Conservation (phyloP, 2,888 invertebrate species). For the Limenitis arthemis region DNA sequence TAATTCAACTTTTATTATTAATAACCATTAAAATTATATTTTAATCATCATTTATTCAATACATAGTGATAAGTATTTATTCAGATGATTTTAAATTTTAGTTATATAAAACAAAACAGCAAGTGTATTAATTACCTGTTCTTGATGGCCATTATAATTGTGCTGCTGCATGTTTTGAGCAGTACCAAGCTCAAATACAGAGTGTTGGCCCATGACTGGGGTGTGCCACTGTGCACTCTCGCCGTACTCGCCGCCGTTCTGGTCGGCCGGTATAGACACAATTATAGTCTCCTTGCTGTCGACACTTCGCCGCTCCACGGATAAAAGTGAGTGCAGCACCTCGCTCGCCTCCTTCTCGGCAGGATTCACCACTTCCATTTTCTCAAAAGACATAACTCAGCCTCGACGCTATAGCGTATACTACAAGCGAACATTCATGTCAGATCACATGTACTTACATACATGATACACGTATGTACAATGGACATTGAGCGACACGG, state of each 20-base stretch:
- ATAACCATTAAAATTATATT: background rate
- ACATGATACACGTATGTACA: constrained; percentile 65
- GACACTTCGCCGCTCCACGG: constrained; percentile 77
- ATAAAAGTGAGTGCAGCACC: constrained; percentile 76
- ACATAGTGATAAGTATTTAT: background rate
- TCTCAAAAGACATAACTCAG: constrained; percentile 61
- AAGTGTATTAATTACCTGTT: constrained; percentile 44
- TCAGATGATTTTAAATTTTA: background rate
- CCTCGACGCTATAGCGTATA: constrained; percentile 35
- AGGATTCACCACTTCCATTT: constrained; percentile 76
- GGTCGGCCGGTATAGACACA: constrained; percentile 59
- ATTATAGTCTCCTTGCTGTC: constrained; percentile 69
- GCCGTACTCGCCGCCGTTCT: constrained; percentile 63
- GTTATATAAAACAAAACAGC: background rate
- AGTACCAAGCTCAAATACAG: constrained; percentile 60
- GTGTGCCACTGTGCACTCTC: constrained; percentile 76
- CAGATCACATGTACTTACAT: constrained; percentile 63
- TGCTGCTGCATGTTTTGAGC: constrained; percentile 61
- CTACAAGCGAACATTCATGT: constrained; percentile 63
- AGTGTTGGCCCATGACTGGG: constrained; percentile 71
- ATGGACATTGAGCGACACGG: constrained; percentile 48
- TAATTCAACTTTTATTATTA: too few relatives aligned
- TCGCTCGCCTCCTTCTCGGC: constrained; percentile 82
- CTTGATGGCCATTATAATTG: constrained; percentile 63
- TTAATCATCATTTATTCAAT: background rate